Base-by-base conservation (phyloP, 2,888 invertebrate species). In the Lasius platythorax region DNA sequence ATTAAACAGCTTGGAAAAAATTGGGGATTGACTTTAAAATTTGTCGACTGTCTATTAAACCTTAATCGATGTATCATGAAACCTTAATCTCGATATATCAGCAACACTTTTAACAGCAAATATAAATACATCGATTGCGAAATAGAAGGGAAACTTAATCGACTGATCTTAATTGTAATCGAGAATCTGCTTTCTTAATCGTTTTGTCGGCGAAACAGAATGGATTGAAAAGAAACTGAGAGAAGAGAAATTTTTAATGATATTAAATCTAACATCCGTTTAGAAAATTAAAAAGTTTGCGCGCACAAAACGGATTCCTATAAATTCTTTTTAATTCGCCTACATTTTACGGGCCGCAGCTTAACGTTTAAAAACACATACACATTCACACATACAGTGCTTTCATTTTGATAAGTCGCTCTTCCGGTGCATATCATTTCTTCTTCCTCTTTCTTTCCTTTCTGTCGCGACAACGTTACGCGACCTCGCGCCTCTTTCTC, bases 341-440 rank as follows among this genome's bases (percentile, higher is more conserved):
- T 72, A 15, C 58, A 30, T 43, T 58, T 43, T 61, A 12, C 67
- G 53, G 53, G 28, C 12, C 40, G 40, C 73, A 84, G 81, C 68
- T 84, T 84, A 84, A 86, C 74, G 83, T 72, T 88, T 87, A 37
- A 63, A 70, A 50, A 84, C 40, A 82, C 63, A 61, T 15, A 66
- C 30, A 46, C 28, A 73, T 18, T 43, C 40, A 78, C 15, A 46
- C 18, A 79, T 67, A 40, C 76, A 78, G 78, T 43, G 58, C 74
- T 82, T 85, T 86, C 64, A 66, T 87, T 88, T 78, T 82, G 79
- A 68, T 88, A 90, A 83, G 81, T 78, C 84, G 70, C 76, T 85
- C 63, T 64, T 85, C 64, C 56, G 68, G 63, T 78, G 72, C 74
- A 78, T 84, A 82, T 61, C 58, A 66, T 83, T 85, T 76, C 68